phyloP scores from a whole-genome alignment of 2,797 vertebrate genomes.

The Cossypha niveicapilla region DNA sequence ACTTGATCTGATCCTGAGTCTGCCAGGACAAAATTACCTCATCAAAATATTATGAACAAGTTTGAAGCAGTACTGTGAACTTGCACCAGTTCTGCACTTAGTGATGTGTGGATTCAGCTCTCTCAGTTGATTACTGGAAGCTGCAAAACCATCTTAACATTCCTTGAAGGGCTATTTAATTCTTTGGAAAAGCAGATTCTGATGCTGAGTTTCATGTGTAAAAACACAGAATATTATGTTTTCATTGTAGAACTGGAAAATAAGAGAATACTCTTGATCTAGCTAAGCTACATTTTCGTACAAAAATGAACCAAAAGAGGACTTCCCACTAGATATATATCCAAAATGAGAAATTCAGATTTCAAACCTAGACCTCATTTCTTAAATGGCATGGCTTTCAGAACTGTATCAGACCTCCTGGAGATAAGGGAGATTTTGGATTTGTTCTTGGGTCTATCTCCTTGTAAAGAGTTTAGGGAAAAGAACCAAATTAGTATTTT shows the following conservation, averaged over 20 bases:
- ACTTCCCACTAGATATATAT: background rate
- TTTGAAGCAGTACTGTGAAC: background rate
- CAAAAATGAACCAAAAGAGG: background rate
- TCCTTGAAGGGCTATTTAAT: background rate
- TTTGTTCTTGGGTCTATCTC: background rate
- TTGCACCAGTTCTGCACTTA: background rate
- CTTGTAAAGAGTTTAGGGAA: background rate
- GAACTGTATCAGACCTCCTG: background rate
- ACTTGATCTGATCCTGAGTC: background rate
- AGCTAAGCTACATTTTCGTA: background rate
- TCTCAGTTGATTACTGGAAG: background rate
- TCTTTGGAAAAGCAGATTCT: background rate
- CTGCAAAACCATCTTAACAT: background rate
- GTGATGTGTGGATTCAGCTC: background rate
- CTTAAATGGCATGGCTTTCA: background rate
- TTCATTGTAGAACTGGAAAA: background rate
- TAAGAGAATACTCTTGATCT: background rate
- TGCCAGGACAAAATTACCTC: constrained; percentile 44
- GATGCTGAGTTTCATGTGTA: background rate
- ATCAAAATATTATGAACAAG: constrained; percentile 45
- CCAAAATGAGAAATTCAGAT: background rate
- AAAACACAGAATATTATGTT: background rate
- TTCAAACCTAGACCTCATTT: background rate
- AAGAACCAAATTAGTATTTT: background rate
- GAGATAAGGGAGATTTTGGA: background rate